Evolutionary conservation across 2,797 vertebrate genomes (phyloP), one percentile per base, ranked within the genome.

Genomic region (Muscicapa striata): DNA sequence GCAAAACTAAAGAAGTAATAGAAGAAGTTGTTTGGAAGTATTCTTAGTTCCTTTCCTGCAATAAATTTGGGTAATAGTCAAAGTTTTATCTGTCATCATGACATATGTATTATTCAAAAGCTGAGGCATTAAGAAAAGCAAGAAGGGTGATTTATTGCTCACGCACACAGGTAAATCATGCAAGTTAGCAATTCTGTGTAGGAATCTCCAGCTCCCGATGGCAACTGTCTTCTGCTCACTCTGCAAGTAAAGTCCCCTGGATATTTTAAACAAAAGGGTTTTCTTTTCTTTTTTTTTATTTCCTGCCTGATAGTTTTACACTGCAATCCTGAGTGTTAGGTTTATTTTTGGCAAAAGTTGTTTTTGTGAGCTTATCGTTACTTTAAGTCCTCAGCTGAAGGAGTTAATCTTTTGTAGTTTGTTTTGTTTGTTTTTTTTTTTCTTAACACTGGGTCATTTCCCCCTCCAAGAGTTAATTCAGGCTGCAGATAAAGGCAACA

Each of bases 401-500:
- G 43, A 83, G 5, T 38, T 48, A 0, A 3, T 48, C 15, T 79
- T 80, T 19, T 36, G 19, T 64, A 15, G 15, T 30, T 52, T 49
- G 24, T 27, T 51, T 51, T 26, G 16, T 49, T 49, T 52, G 3
- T 2, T 8, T 6, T 72, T 68, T 76, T 76, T 76, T 84, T 22
- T 10, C 45, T 45, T 8, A 86, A 59, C 17, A 26, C 5, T 7
- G 9, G 26, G 0, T 13, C 17, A 6, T 58, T 45, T 19, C 4
- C 0, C 2, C 5, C 1, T 6, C 13, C 38, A 63, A 34, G 34
- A 41, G 40, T 85, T 88, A 22, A 52, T 90, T 96, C 70, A 84
- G 48, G 55, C 48, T 32, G 86, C 80, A 93, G 83, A 94, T 78
- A 90, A 95, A 90, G 41, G 59, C 73, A 88, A 81, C 14, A 94